These are phyloP conservation scores for Saccopteryx leptura DNA, from an alignment of 2,113 vertebrate genomes.

Conservation along the genomic window DNA sequence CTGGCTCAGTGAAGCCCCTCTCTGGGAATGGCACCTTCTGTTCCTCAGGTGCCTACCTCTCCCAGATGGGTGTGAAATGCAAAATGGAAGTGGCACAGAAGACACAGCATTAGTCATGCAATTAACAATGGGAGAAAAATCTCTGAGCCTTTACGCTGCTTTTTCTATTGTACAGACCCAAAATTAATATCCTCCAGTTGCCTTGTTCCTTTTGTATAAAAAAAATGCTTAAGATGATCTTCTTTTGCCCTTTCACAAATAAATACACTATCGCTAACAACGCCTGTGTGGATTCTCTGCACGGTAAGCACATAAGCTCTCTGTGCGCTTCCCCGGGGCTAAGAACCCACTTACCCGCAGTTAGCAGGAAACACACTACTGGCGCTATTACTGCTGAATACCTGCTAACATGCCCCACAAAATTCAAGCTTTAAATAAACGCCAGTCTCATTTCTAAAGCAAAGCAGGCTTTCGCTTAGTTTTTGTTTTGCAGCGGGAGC, in stretches of 20 bases:
- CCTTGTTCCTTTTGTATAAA: background rate
- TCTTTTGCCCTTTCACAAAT: conserved; percentile 39
- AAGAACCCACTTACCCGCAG: background rate
- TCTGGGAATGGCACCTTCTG: too few species aligned
- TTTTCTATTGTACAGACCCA: background rate
- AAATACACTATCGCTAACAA: background rate
- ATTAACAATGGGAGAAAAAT: background rate
- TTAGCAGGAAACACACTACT: background rate
- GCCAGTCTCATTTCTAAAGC: background rate
- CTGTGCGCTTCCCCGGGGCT: background rate
- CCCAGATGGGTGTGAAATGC: background rate
- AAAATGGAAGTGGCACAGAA: background rate
- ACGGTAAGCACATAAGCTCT: background rate
- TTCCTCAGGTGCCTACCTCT: background rate
- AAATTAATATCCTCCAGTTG: background rate
- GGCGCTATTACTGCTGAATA: background rate
- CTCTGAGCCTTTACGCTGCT: background rate
- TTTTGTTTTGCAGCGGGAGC: conserved; percentile 29
- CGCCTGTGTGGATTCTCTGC: rapidly evolving
- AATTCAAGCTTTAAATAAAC: background rate
- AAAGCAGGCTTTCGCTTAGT: background rate
- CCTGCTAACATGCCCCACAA: background rate
- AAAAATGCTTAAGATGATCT: background rate
- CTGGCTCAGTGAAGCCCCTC: background rate
- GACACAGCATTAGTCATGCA: background rate